Conservation (phyloP, 2,797 vertebrate genomes). For the Girardinus metallicus region DNA sequence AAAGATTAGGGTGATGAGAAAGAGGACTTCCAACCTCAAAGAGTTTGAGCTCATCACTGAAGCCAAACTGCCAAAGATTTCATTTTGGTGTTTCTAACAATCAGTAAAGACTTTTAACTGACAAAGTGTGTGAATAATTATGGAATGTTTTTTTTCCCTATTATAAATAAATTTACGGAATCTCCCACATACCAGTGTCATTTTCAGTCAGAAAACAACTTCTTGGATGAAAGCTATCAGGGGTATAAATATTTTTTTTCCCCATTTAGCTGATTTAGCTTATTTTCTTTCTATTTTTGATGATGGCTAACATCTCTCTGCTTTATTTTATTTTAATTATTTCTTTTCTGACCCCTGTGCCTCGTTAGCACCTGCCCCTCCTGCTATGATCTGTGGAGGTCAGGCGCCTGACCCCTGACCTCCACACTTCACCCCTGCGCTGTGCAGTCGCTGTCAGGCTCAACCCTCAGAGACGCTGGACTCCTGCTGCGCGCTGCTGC, state of each 20-base stretch:
- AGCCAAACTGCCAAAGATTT: neutral
- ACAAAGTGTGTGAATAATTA: neutral
- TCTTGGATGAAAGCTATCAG: neutral
- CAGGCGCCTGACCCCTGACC: conserved; percentile 72
- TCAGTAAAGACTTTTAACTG: neutral
- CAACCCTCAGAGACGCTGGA: conserved; percentile 66
- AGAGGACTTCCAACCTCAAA: neutral
- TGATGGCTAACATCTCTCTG: neutral
- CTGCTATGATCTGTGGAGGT: conserved; percentile 28
- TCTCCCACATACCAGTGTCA: neutral
- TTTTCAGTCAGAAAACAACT: neutral
- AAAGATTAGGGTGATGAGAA: neutral
- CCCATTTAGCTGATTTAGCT: neutral
- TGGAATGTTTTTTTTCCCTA: neutral
- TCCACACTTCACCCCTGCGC: conserved; percentile 66
- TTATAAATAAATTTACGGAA: neutral
- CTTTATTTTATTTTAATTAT: conserved; percentile 2
- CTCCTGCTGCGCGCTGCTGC: conserved; percentile 59
- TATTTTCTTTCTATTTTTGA: neutral
- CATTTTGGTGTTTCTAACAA: neutral
- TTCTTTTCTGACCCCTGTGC: neutral
- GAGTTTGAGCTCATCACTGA: neutral
- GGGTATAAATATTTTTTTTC: neutral
- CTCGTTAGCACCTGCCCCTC: conserved; percentile 60
- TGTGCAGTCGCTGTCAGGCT: conserved; percentile 60